Base-by-base conservation (phyloP, 2,888 invertebrate genomes). In the Eustalomyia histrio region DNA sequence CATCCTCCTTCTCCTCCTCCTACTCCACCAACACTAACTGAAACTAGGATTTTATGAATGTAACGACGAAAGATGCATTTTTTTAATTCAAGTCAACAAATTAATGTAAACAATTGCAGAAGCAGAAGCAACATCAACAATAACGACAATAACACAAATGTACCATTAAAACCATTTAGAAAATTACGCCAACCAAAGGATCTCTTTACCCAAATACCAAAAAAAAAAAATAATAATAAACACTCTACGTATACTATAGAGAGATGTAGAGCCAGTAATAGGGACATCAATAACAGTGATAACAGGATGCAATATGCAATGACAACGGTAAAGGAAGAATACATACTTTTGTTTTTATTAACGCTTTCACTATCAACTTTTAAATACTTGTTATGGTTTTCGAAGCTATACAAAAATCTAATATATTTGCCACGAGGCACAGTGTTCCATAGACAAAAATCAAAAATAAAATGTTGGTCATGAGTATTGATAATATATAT, bases 91-190 rank as follows among this genome's bases (percentile, higher is more conserved):
- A 71, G 39, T 64, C 58, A 64, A 58, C 57, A 71, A 76, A 71
- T 76, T 65, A 53, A 71, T 53, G 60, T 24, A 43, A 43, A 53
- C 18, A 64, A 55, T 21, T 43, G 52, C 21, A 57, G 24, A 9
- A 29, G 16, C 50, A 60, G 14, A 17, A 67, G n/a, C 60, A 60
- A 71, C 33, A 47, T 10, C 21, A 18, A 64, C 17, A 64, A 55
- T 0, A 50, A 53, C 21, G 39, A 55, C 53, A 68, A 57, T 53
- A 71, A 68, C 58, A 57, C 33, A 69, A 64, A 63, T 76, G 33
- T 29, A 18, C 50, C 50, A 69, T 64, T 76, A 58, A 76, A 76
- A 18, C 52, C 71, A 71, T 71, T 76, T 65, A 71, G 65, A 53
- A 71, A 76, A 76, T 76, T 76, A 61, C 71, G 18, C 8, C 39